Evolutionary conservation across 1,140 invertebrate genomes (phyloP).

Genomic region (Drosophila pectinifera): DNA sequence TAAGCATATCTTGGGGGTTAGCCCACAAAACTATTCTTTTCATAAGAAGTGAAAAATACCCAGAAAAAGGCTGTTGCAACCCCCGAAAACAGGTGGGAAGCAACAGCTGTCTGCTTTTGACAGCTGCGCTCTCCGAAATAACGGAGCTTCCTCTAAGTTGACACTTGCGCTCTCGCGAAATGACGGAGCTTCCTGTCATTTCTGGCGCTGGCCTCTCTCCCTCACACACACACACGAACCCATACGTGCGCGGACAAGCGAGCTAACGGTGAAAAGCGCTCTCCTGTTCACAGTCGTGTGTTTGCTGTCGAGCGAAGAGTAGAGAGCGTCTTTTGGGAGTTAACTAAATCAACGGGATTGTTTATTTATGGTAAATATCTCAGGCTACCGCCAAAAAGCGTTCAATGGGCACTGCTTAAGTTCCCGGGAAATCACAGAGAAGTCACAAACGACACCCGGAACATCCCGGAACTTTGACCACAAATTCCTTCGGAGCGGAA

Average conservation of each 20-base stretch:
- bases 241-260: too few relatives aligned
- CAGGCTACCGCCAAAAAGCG: background rate
- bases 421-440: background rate
- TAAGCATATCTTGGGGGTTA: background rate
- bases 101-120: constrained; percentile 41
- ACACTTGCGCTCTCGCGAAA: constrained; percentile 3
- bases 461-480: background rate
- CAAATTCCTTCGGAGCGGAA: background rate
- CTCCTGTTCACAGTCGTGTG: constrained; percentile 43
- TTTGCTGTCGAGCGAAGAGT: constrained; percentile 51
- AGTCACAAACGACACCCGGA: background rate
- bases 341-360: constrained; percentile 25
- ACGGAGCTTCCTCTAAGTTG: background rate
- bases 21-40: background rate
- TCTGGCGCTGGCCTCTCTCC: background rate
- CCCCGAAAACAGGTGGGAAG: constrained; percentile 45
- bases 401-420: background rate
- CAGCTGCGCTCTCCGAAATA: constrained; percentile 27
- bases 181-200: background rate
- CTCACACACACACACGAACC: background rate
- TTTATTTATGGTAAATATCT: constrained; percentile 52
- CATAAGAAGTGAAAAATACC: background rate
- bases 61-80: background rate
- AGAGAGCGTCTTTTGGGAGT: constrained; percentile 33
- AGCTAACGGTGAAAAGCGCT: constrained; percentile 35